These are phyloP conservation scores for Azorinus chamasolen DNA, from an alignment of 2,888 invertebrate genomes.

Conservation along the genomic window DNA sequence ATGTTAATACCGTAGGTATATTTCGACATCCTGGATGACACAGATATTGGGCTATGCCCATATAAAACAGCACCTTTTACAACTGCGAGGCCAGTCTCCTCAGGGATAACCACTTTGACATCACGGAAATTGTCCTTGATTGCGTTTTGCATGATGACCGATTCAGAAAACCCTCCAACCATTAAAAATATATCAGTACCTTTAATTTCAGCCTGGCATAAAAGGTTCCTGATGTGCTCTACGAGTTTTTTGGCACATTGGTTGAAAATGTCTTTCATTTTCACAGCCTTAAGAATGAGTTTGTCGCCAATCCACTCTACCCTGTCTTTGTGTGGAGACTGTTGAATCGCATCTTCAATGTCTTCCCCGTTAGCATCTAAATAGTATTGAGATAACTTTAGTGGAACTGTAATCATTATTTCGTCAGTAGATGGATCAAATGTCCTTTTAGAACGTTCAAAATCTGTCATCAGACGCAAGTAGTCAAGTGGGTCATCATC, in stretches of 20 bases:
- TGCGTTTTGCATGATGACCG: conserved; percentile 22
- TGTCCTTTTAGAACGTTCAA: conserved; percentile 48
- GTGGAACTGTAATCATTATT: conserved; percentile 43
- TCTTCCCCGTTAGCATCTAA: conserved; percentile 2
- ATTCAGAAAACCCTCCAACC: conserved; percentile 47
- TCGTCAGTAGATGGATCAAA: conserved; percentile 27
- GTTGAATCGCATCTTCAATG: conserved; percentile 31
- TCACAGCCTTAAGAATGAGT: conserved; percentile 13
- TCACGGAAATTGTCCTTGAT: conserved; percentile 14
- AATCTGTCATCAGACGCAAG: conserved; percentile 42
- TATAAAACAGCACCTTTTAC: conserved; percentile 67
- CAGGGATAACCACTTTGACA: conserved; percentile 58
- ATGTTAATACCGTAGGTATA: conserved; percentile 60
- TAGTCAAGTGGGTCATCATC: conserved; percentile 31
- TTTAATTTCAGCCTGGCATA: conserved; percentile 8
- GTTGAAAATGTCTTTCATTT: conserved; percentile 14
- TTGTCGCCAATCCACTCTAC: conserved; percentile 28
- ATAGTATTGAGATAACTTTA: conserved; percentile 22
- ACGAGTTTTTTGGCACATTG: conserved; percentile 15
- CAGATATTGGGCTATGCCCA: conserved; percentile 59
- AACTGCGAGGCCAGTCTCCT: conserved; percentile 62
- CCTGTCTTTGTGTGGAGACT: conserved; percentile 5
- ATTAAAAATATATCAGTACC: conserved; percentile 30
- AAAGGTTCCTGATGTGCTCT: conserved; percentile 16
- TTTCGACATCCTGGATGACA: conserved; percentile 52